Evolutionary conservation across 92 coral and sea anemone species (phyloP).

Genomic region (Siderastrea siderea): DNA sequence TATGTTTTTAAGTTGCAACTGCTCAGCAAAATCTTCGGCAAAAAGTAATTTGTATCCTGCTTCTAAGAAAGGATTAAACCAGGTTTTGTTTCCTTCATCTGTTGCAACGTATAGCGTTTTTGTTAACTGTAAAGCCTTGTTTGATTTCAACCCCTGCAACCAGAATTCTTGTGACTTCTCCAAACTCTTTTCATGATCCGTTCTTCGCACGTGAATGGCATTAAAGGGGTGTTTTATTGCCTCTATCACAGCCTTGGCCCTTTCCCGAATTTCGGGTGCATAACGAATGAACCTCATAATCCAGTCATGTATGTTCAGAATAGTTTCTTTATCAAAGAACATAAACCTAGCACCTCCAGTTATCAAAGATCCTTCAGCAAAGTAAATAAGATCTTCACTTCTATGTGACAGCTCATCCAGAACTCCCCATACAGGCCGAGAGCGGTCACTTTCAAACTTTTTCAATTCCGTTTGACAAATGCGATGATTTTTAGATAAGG

Average conservation of each 20-base stretch:
- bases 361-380: slow-evolving; percentile 83
- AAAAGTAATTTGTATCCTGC: slow-evolving; percentile 82
- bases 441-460: not conserved
- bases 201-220: slow-evolving; percentile 87
- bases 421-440: slow-evolving; percentile 67
- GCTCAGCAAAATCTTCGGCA: slow-evolving; percentile 65
- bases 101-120: too few species aligned
- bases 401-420: slow-evolving; percentile 61
- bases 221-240: slow-evolving; percentile 73
- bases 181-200: slow-evolving; percentile 72
- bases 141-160: slow-evolving; percentile 50
- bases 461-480: not conserved
- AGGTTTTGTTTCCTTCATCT: slow-evolving; percentile 14
- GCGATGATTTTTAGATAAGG: not conserved
- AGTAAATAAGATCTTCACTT: slow-evolving; percentile 75
- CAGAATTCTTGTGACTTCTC: slow-evolving; percentile 75
- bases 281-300: slow-evolving; percentile 68
- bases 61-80: slow-evolving; percentile 81
- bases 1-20: not conserved
- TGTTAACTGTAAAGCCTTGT: slow-evolving; percentile 56
- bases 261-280: slow-evolving; percentile 66
- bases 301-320: slow-evolving; percentile 78
- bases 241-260: slow-evolving; percentile 42
- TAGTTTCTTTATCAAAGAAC: slow-evolving; percentile 64
- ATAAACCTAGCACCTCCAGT: slow-evolving; percentile 44